These are phyloP conservation scores for Huso huso DNA, from an alignment of 2,797 vertebrate species.

Conservation along the genomic window DNA sequence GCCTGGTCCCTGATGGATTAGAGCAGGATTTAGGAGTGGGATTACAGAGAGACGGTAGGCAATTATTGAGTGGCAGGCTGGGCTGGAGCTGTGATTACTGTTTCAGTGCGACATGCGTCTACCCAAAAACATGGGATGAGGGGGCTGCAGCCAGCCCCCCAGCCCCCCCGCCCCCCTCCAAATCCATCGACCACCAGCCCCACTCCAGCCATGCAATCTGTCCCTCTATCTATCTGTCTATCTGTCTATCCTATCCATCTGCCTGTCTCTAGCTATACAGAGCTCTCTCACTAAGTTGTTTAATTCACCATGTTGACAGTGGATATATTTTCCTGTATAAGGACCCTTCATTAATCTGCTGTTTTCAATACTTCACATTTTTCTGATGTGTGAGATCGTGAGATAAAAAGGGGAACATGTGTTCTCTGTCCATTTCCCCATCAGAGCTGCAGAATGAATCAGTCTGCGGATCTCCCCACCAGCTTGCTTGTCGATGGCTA, in stretches of 20 bases:
- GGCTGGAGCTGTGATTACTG: conserved; percentile 78
- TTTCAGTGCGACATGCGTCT: conserved; percentile 33
- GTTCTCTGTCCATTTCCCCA: conserved; percentile 13
- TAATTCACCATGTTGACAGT: no score
- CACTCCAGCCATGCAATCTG: conserved; percentile 9
- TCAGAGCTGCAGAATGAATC: conserved; percentile 40
- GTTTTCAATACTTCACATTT: no score
- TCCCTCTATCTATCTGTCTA: no score
- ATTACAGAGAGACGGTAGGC: conserved; percentile 88
- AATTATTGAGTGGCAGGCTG: conserved; percentile 80
- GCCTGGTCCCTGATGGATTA: conserved; percentile 86
- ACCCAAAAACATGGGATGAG: conserved; percentile 12
- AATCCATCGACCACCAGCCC: not conserved
- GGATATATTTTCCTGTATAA: no score
- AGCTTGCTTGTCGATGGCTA: conserved; percentile 41
- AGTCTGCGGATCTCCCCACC: conserved; percentile 46
- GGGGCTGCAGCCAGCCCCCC: not conserved
- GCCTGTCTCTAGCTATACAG: not conserved
- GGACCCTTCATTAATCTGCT: no score
- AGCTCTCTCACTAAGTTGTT: no score
- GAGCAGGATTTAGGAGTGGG: conserved; percentile 89
- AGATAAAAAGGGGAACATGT: not conserved
- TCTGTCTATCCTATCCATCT: not conserved
- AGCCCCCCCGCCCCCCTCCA: not conserved
- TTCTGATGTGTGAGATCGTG: no score